Conservation (phyloP, 30 jellyfish, hydroid and myxozoan genomes). For the Mastigias papua region DNA sequence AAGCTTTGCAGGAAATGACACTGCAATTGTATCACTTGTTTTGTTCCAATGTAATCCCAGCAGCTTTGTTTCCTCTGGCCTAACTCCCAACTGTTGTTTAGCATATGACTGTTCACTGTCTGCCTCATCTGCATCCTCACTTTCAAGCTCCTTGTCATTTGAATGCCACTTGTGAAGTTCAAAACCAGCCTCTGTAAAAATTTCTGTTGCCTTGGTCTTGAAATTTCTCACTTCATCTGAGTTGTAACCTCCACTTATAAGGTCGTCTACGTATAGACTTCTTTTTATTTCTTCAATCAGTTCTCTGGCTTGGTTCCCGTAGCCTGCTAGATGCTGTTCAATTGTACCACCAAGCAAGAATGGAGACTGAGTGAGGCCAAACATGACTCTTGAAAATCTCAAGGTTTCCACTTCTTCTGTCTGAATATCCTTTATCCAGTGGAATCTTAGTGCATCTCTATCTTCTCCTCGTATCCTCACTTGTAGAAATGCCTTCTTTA, state of each 20-base stretch:
- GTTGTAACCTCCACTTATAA: slow-evolving; percentile 61
- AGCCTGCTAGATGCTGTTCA: slow-evolving; percentile 32
- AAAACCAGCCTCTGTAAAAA: slow-evolving; percentile 67
- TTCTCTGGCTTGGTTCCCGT: slow-evolving; percentile 1
- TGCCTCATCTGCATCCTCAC: neutral
- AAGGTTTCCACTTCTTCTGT: neutral
- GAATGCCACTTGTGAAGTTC: slow-evolving; percentile 80
- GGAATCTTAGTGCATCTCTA: slow-evolving; percentile 57
- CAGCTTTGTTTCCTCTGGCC: slow-evolving; percentile 37
- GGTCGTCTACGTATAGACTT: slow-evolving; percentile 79
- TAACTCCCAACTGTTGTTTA: slow-evolving; percentile 54
- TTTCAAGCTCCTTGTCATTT: slow-evolving; percentile 45
- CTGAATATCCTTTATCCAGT: slow-evolving; percentile 54
- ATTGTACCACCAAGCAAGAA: slow-evolving; percentile 65
- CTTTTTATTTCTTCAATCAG: slow-evolving; percentile 45
- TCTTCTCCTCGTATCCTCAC: slow-evolving; percentile 18
- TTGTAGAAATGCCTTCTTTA: slow-evolving; percentile 45
- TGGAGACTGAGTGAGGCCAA: slow-evolving; percentile 66
- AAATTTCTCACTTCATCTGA: slow-evolving; percentile 25
- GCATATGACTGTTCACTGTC: slow-evolving; percentile 52
- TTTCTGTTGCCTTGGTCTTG: slow-evolving; percentile 32
- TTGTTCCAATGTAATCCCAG: slow-evolving; percentile 72
- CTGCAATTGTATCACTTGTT: slow-evolving; percentile 33
- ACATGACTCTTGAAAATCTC: no score
- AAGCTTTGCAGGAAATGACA: slow-evolving; percentile 36